Base-by-base conservation (phyloP, 2,113 vertebrate species). In the Herpailurus yagouaroundi region DNA sequence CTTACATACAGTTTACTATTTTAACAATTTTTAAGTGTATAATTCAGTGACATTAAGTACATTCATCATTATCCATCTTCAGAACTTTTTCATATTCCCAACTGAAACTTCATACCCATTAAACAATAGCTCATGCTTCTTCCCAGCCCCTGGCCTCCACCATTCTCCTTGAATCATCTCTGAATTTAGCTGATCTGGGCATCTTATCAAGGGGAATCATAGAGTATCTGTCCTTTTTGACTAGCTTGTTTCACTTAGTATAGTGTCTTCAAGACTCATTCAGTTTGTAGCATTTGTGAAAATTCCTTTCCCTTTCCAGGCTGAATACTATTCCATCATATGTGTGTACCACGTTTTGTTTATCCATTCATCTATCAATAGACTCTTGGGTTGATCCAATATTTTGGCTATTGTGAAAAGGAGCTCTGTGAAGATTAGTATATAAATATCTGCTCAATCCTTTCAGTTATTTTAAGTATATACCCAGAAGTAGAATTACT, bases 41-140 rank as follows among this genome's bases (percentile, higher is more conserved):
- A 52, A 25, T 52, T 95, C n/a, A 69, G 52, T 86, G 66, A 63
- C 9, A 81, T 89, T 68, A 89, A 81, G 33, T n/a, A 82, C 31
- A 87, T 73, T 90, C 4, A 77, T 29, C 15, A 38, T n/a, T 38
- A 18, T n/a, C 25, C 14, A 33, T 45, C 14, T 82, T 29, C 8
- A 14, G 25, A 84, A 77, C 2, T 21, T 85, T 63, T 73, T 88
- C 3, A 21, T 73, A 29, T 91, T 95, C 36, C 38, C 4, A 4
- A 92, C 9, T 89, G 36, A 94, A 84, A 68, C 31, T 71, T 77
- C 69, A 48, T 18, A 23, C 0, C 1, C 19, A n/a, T 82, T 69
- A 76, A 76, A 6, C 23, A 60, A 38, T 64, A 55, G 50, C 1
- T 31, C 27, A 2, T 2, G 13, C 36, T 27, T 25, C 25, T 36